Evolutionary conservation across 2,888 invertebrate genomes (phyloP).

Genomic region (Anagyrus pseudococci): DNA sequence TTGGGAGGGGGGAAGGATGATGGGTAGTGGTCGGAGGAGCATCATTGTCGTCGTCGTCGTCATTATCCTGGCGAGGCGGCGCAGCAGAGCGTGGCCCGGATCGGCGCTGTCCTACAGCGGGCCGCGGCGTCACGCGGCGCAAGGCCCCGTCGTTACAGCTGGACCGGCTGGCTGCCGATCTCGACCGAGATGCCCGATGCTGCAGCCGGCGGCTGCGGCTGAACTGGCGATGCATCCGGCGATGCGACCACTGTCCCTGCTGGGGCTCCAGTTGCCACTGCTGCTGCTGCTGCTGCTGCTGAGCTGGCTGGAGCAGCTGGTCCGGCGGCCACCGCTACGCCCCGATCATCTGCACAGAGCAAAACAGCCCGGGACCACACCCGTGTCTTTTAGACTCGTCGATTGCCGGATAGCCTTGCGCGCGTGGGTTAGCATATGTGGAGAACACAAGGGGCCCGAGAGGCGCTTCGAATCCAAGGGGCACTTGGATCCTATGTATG

Average conservation of each 20-base stretch:
- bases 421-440: not conserved
- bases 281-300: conserved; percentile 3
- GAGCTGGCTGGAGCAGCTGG: not conserved
- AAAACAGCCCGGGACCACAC: not conserved
- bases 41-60: too few relatives aligned
- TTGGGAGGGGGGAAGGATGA: too few relatives aligned
- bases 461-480: too few relatives aligned
- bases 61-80: too few relatives aligned
- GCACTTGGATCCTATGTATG: not conserved
- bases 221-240: too few relatives aligned
- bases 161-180: not conserved
- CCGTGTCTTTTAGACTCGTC: not conserved
- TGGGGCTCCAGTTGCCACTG: not conserved
- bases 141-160: not conserved
- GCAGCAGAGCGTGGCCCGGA: too few relatives aligned
- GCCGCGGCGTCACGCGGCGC: not conserved
- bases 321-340: conserved; percentile 46
- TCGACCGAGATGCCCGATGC: too few relatives aligned
- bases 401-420: not conserved
- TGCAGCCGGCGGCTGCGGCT: too few relatives aligned
- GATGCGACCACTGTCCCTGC: not conserved
- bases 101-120: too few relatives aligned
- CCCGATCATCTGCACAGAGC: conserved; percentile 48
- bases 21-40: too few relatives aligned
- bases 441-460: too few relatives aligned